phyloP scores from a whole-genome alignment of 2,797 vertebrate genomes.

The Adelosebastes latens region DNA sequence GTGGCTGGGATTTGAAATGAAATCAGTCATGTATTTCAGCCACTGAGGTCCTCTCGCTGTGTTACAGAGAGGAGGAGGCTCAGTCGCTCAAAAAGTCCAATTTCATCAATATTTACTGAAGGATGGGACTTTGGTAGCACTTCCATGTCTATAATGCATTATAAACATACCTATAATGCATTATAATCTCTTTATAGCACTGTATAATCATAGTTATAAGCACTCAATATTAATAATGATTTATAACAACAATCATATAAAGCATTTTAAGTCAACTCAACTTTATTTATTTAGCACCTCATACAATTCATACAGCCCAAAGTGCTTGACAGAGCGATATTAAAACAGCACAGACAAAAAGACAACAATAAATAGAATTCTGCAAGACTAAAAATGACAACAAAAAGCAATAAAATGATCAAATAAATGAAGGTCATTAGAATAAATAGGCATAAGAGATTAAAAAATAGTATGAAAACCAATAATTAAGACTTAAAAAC shows the following conservation, averaged over 20 bases:
- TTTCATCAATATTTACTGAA: conserved; percentile 14
- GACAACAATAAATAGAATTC: too few relatives aligned
- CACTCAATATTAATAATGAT: neutral
- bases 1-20: conserved; percentile 54
- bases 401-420: too few relatives aligned
- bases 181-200: neutral
- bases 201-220: neutral
- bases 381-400: too few relatives aligned
- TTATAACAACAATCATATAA: neutral
- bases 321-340: too few relatives aligned
- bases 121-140: neutral
- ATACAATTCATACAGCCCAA: too few relatives aligned
- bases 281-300: too few relatives aligned
- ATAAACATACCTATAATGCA: too few relatives aligned
- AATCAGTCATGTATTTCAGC: conserved; percentile 57
- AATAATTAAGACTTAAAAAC: too few relatives aligned
- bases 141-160: neutral
- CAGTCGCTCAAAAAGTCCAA: conserved; percentile 2
- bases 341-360: too few relatives aligned
- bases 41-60: conserved; percentile 24
- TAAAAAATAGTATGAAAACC: rapidly evolving
- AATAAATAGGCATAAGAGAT: too few relatives aligned
- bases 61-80: conserved; percentile 5
- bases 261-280: neutral
- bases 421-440: too few relatives aligned